Percentiles rank a stretch among this genome's conserved stretches.
Conservation (phyloP, 1,140 invertebrate genomes). For the Heliconius himera region DNA sequence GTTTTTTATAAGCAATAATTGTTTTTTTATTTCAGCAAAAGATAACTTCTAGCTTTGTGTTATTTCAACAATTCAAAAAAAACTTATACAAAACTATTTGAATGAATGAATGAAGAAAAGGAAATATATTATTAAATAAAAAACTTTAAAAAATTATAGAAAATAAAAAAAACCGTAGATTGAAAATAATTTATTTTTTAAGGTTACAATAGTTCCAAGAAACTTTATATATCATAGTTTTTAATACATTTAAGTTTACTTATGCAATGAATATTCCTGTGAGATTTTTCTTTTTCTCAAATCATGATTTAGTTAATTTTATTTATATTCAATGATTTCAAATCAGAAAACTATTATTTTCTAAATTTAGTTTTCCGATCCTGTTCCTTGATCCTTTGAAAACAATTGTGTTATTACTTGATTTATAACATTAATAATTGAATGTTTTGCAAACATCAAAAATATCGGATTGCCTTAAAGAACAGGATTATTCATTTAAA, state of each 20-base stretch:
- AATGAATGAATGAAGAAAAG: not conserved
- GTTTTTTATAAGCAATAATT: too few species aligned
- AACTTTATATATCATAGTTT: not conserved
- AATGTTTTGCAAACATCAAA: not conserved
- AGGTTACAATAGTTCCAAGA: not conserved
- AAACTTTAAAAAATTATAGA: not conserved
- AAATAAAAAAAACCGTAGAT: not conserved
- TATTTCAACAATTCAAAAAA: too few species aligned
- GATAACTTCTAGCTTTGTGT: too few species aligned
- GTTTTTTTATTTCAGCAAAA: too few species aligned
- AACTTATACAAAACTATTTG: too few species aligned
- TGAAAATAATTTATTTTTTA: not conserved
- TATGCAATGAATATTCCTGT: not conserved
- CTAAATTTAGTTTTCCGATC: not conserved
- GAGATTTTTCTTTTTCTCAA: not conserved
- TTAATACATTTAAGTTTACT: not conserved
- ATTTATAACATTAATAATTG: not conserved
- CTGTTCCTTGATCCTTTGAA: too few species aligned
- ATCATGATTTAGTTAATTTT: too few species aligned
- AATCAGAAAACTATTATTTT: too few species aligned
- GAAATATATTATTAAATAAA: not conserved
- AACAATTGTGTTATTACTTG: not conserved
- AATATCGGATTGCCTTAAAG: not conserved
- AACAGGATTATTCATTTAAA: not conserved
- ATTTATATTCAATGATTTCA: too few species aligned